Percentiles rank a stretch among this genome's conserved stretches.
Evolutionary conservation across 1,140 invertebrate species (phyloP).

Genomic region (Aphis craccivora): DNA sequence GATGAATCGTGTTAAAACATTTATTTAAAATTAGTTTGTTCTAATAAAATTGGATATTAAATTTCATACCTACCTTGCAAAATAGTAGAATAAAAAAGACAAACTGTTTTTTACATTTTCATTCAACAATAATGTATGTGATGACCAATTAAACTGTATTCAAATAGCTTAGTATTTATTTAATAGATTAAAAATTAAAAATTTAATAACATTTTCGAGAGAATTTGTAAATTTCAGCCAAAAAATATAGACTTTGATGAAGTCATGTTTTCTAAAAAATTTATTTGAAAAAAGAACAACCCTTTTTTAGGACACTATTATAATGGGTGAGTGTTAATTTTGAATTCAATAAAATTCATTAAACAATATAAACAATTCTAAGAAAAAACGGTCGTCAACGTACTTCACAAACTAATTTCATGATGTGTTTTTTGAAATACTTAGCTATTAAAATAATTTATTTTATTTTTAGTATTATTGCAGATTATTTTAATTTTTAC

Average conservation of each 20-base stretch:
- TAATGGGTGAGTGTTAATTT: no score
- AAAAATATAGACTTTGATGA: background rate
- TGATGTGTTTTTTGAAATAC: no score
- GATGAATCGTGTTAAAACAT: background rate
- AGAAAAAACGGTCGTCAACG: no score
- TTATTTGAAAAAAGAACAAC: background rate
- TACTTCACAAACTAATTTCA: no score
- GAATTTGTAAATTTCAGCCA: background rate
- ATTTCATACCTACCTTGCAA: no score
- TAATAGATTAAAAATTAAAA: background rate
- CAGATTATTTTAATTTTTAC: no score
- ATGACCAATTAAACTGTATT: background rate
- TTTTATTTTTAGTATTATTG: no score
- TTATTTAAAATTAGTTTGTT: background rate
- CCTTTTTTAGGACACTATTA: no score
- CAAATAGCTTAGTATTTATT: background rate
- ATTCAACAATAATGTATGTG: background rate
- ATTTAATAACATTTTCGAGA: background rate
- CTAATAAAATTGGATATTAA: background rate
- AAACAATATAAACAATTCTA: no score
- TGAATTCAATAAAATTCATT: no score
- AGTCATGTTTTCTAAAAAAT: background rate
- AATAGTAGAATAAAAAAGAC: background rate
- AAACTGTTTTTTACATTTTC: background rate
- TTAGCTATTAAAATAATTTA: no score